Conservation (phyloP, 1,140 invertebrate genomes). For the Drosophila ficusphila region DNA sequence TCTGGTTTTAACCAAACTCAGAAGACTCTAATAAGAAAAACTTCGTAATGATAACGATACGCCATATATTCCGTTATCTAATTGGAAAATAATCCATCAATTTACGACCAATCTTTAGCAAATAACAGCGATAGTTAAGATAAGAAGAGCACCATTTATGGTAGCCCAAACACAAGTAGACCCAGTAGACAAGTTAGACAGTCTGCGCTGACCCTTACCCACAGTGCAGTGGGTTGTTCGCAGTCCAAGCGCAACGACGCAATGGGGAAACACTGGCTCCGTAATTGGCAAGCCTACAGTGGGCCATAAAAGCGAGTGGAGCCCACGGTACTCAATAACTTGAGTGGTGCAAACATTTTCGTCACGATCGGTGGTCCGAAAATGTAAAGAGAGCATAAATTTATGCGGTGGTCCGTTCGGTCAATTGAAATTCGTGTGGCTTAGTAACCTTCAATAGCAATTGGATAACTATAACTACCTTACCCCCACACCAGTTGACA, state of each 20-base stretch:
- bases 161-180: neutral
- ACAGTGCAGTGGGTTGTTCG: conserved; percentile 9
- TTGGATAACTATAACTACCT: neutral
- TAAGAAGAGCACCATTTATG: neutral
- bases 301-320: neutral
- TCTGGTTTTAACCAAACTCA: neutral
- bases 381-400: neutral
- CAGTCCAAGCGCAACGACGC: conserved; percentile 1
- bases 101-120: neutral
- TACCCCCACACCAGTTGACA: neutral
- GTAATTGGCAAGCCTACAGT: neutral
- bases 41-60: neutral
- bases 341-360: neutral
- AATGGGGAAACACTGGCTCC: neutral
- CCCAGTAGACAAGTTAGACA: neutral
- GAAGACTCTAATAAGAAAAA: neutral
- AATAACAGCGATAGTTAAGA: neutral
- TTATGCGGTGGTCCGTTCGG: neutral
- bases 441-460: neutral
- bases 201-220: neutral
- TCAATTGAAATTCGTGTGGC: conserved; percentile 17
- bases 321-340: neutral
- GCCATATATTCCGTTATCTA: neutral
- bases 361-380: neutral
- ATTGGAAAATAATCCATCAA: neutral